Conservation (phyloP, 2,113 vertebrate species). For the Cygnus buccinator region DNA sequence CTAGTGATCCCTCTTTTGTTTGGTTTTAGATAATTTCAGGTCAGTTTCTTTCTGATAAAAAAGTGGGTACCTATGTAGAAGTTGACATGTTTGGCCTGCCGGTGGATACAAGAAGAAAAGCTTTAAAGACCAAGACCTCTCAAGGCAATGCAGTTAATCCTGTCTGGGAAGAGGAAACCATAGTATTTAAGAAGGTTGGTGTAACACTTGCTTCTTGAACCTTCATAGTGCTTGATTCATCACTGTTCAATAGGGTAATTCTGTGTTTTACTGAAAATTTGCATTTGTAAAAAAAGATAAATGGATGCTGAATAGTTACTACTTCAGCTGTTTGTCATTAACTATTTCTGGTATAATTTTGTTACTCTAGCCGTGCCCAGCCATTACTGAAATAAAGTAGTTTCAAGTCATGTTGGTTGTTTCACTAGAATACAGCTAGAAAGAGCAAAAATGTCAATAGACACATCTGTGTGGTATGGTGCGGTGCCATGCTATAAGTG, state of each 20-base stretch:
- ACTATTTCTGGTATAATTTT: not conserved
- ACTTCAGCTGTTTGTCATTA: not conserved
- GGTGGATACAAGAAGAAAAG: constrained; percentile 95
- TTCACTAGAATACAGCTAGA: not conserved
- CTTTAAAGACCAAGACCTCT: constrained; percentile 95
- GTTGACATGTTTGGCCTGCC: constrained; percentile 98
- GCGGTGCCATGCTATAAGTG: not conserved
- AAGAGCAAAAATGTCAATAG: not conserved
- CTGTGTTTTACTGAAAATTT: not conserved
- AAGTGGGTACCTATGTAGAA: constrained; percentile 95
- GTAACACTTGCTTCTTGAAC: not conserved
- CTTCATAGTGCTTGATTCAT: not conserved
- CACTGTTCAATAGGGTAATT: not conserved
- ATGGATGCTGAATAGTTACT: not conserved
- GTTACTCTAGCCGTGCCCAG: not conserved
- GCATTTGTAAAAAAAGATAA: not conserved
- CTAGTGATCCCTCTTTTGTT: not conserved
- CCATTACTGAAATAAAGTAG: not conserved
- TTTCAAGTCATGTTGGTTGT: not conserved
- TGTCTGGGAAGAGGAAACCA: constrained; percentile 95
- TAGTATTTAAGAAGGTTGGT: constrained; percentile 95
- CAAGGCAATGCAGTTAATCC: constrained; percentile 95
- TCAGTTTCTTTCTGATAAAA: constrained; percentile 97
- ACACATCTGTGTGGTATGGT: not conserved
- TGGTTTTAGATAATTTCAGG: constrained; percentile 93